phyloP scores from a whole-genome alignment of 53 echinoderm and acorn worm genomes.

The Temnopleurus reevesii region DNA sequence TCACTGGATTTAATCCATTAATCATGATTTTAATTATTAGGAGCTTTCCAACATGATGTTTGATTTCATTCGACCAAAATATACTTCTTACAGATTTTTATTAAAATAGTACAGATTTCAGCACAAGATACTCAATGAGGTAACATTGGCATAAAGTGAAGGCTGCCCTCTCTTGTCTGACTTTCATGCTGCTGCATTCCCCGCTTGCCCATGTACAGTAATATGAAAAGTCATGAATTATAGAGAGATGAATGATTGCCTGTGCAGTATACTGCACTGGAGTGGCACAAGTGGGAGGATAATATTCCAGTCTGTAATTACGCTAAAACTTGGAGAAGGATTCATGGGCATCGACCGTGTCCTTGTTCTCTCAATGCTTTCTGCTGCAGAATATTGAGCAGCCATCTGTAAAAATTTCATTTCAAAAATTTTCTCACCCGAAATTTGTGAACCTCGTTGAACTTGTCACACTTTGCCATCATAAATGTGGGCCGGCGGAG shows the following conservation, averaged over 20 bases:
- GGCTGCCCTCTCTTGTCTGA: slow-evolving; percentile 4
- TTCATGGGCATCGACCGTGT: not conserved
- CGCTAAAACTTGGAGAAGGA: not conserved
- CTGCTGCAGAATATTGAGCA: not conserved
- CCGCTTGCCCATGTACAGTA: slow-evolving; percentile 2
- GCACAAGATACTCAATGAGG: not conserved
- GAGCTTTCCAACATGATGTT: no score
- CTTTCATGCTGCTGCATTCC: not conserved
- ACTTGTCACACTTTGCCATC: not conserved
- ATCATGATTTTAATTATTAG: no score
- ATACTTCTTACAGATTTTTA: no score
- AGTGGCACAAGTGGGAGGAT: slow-evolving; percentile 31
- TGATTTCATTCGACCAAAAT: no score
- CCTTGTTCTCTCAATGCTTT: slow-evolving; percentile 12
- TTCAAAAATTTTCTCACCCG: not conserved
- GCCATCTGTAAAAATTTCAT: not conserved
- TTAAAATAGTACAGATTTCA: no score
- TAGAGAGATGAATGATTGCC: slow-evolving; percentile 29
- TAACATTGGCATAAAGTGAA: not conserved
- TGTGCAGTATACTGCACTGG: not conserved
- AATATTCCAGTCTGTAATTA: not conserved
- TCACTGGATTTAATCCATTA: no score
- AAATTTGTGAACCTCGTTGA: slow-evolving; percentile 22
- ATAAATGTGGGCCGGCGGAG: not conserved
- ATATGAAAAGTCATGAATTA: slow-evolving; percentile 28